Conservation (phyloP, 2,113 vertebrate species). For the Blennius ocellaris region DNA sequence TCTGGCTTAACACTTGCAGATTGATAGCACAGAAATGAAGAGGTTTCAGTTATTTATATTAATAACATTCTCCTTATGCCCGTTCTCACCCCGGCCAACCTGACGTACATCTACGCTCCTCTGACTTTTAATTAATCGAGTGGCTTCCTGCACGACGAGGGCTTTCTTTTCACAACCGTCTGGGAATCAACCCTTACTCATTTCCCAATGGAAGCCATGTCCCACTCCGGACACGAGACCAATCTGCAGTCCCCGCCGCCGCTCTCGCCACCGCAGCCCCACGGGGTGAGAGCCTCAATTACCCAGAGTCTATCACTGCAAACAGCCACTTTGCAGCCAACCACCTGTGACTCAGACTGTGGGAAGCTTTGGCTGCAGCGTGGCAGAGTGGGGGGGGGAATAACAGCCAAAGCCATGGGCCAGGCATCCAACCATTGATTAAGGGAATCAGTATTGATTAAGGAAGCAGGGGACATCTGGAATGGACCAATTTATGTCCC, state of each 20-base stretch:
- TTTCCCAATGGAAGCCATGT: slow-evolving; percentile 55
- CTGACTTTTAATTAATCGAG: slow-evolving; percentile 32
- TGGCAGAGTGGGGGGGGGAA: slow-evolving; percentile 21
- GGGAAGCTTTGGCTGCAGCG: slow-evolving; percentile 52
- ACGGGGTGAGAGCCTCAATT: slow-evolving; percentile 72
- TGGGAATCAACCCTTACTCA: slow-evolving; percentile 51
- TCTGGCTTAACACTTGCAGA: slow-evolving; percentile 42
- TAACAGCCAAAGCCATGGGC: slow-evolving; percentile 58
- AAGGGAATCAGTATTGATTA: slow-evolving; percentile 81
- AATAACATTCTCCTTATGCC: slow-evolving; percentile 4
- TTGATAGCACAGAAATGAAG: slow-evolving; percentile 66
- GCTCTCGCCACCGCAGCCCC: slow-evolving; percentile 32
- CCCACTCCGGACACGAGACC: slow-evolving; percentile 43
- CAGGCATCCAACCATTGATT: slow-evolving; percentile 74
- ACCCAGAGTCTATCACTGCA: slow-evolving; percentile 70
- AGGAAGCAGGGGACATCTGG: slow-evolving; percentile 79
- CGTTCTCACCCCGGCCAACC: slow-evolving; percentile 5
- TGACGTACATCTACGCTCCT: background rate
- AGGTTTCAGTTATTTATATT: slow-evolving; percentile 45
- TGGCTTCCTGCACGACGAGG: slow-evolving; percentile 9
- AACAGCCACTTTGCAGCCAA: slow-evolving; percentile 78
- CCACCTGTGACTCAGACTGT: slow-evolving; percentile 77
- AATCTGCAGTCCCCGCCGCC: slow-evolving; percentile 51
- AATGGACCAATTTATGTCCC: slow-evolving; percentile 78
- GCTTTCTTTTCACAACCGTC: slow-evolving; percentile 45